Percentiles rank a stretch among this genome's conserved stretches.
phyloP scores from a whole-genome alignment of 2,888 invertebrate genomes.

The Tortrix viridana region DNA sequence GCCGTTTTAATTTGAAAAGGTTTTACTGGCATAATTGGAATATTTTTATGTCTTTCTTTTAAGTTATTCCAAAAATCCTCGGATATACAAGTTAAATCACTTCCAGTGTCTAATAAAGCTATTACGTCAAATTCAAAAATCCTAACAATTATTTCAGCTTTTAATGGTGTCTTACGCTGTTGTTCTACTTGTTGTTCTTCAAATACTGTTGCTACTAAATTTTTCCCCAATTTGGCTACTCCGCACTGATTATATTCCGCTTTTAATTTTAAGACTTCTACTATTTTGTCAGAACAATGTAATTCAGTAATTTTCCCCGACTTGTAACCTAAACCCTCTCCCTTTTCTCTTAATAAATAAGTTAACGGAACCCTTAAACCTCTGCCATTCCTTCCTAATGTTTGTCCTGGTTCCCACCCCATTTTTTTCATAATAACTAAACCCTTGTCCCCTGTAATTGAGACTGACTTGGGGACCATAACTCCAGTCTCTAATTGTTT shows the following conservation, averaged over 20 bases:
- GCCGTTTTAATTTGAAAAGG: constrained; percentile 38
- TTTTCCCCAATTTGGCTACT: neutral
- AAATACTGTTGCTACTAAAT: neutral
- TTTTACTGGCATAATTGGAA: constrained; percentile 24
- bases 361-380: constrained; percentile 1
- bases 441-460: constrained; percentile 2
- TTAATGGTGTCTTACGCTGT: neutral
- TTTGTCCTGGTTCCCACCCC: constrained; percentile 31
- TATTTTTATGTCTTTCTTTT: neutral
- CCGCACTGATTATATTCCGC: neutral
- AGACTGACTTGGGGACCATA: constrained; percentile 19
- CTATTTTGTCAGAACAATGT: neutral
- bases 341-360: too few species aligned
- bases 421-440: constrained; percentile 15
- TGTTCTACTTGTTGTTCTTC: constrained; percentile 4
- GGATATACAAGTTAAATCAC: constrained; percentile 40
- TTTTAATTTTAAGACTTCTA: constrained; percentile 4
- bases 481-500: neutral
- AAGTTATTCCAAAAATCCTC: constrained; percentile 8
- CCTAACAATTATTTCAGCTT: constrained; percentile 27
- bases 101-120: constrained; percentile 38
- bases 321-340: neutral
- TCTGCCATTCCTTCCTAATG: constrained; percentile 5
- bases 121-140: constrained; percentile 4
- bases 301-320: neutral